A percentile compares a stretch with the other conserved stretches of the same genome.
phyloP scores from a whole-genome alignment of 2,888 invertebrate genomes.

The Ochropleura leucogaster region DNA sequence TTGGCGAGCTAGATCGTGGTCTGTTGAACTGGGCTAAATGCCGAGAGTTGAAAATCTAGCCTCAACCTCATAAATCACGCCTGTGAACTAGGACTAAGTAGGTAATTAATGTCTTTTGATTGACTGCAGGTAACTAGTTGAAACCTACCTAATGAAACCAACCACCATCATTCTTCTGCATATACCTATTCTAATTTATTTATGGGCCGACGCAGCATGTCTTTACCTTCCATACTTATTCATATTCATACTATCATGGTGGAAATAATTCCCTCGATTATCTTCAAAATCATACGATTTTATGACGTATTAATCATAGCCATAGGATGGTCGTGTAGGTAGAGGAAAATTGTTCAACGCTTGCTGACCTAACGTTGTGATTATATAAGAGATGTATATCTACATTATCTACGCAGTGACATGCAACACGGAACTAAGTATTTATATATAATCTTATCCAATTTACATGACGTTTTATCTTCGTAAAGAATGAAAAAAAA shows the following conservation, averaged over 20 bases:
- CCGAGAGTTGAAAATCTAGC: neutral
- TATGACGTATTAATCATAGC: neutral
- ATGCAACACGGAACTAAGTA: neutral
- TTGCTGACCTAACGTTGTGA: neutral
- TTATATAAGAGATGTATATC: conserved; percentile 20
- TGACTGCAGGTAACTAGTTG: neutral
- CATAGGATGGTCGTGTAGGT: neutral
- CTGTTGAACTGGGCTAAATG: neutral
- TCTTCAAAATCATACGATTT: neutral
- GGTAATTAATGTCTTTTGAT: neutral
- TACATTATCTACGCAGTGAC: neutral
- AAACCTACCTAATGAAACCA: neutral
- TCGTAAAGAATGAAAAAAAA: conserved; percentile 7
- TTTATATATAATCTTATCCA: conserved; percentile 29
- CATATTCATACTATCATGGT: no score
- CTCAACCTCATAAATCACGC: neutral
- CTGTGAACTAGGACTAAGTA: neutral
- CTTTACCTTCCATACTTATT: no score
- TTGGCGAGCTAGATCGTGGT: neutral
- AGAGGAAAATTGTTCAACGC: conserved; percentile 4
- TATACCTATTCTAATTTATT: no score
- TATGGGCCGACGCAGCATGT: no score
- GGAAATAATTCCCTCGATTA: neutral
- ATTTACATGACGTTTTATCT: conserved; percentile 4
- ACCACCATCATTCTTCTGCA: no score